Conservation (phyloP, 2,113 vertebrate species). For the Gymnorhina tibicen region DNA sequence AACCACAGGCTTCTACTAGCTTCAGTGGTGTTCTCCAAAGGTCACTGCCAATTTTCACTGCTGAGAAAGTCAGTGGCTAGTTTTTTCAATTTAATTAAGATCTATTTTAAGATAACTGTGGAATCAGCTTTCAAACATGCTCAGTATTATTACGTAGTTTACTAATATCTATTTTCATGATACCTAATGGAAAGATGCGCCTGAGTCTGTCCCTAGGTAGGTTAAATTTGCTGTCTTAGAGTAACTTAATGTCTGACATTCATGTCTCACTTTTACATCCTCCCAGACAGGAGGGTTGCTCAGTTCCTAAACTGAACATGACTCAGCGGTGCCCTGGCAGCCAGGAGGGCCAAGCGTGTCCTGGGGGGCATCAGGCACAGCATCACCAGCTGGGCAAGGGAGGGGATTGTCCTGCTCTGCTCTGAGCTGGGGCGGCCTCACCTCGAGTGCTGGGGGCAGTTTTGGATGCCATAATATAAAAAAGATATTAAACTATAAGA, state of each 20-base stretch:
- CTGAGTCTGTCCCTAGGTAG: not conserved
- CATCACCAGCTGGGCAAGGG: rapidly evolving
- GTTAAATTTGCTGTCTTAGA: not conserved
- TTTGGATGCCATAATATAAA: no score
- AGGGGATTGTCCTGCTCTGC: not conserved
- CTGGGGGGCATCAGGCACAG: rapidly evolving
- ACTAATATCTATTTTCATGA: not conserved
- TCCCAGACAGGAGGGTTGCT: not conserved
- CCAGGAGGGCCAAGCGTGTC: rapidly evolving
- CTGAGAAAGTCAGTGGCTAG: not conserved
- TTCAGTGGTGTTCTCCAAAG: not conserved
- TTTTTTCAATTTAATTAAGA: not conserved
- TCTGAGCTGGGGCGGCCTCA: rapidly evolving
- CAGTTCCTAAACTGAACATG: rapidly evolving
- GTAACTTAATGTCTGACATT: not conserved
- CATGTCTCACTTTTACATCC: not conserved
- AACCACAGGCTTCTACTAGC: not conserved
- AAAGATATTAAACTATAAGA: not conserved
- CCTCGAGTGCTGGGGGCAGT: rapidly evolving
- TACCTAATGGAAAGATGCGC: not conserved
- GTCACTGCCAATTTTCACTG: not conserved
- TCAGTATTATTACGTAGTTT: not conserved
- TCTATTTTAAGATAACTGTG: not conserved
- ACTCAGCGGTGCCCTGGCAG: not conserved
- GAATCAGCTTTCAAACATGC: not conserved